A percentile compares a stretch with the other conserved stretches of the same genome.
Evolutionary conservation across 1,140 invertebrate genomes (phyloP).

Genomic region (Augochlora pura): DNA sequence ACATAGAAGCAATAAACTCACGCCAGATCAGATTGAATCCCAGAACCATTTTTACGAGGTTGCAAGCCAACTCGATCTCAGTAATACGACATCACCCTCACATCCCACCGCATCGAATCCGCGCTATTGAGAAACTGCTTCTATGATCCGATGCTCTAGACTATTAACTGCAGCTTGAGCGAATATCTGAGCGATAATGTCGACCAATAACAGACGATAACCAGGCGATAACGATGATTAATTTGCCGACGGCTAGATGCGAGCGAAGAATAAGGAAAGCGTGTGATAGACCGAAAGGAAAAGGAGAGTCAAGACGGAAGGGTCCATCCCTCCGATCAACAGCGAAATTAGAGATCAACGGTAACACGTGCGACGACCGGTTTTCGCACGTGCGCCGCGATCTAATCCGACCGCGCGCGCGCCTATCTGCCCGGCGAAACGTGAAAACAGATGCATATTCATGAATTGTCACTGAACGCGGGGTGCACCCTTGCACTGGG

Average conservation of each 20-base stretch:
- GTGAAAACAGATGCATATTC: constrained; percentile 69
- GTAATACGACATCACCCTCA: background rate
- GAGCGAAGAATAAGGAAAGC: background rate
- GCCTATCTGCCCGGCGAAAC: constrained; percentile 29
- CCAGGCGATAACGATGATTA: constrained; percentile 23
- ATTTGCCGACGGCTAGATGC: background rate
- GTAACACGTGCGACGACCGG: constrained; percentile 43
- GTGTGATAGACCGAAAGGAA: background rate
- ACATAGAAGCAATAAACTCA: background rate
- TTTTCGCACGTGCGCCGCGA: constrained; percentile 51
- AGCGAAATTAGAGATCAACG: constrained; percentile 23
- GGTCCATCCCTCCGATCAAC: constrained; percentile 7
- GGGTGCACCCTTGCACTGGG: constrained; percentile 22
- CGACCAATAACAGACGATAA: background rate
- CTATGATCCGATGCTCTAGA: background rate
- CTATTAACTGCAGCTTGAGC: background rate
- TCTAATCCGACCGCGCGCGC: constrained; percentile 33
- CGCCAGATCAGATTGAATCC: background rate
- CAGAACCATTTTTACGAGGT: background rate
- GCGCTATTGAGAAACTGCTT: background rate
- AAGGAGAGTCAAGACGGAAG: background rate
- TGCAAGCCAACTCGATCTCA: background rate
- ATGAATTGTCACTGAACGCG: constrained; percentile 58
- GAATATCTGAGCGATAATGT: constrained; percentile 14
- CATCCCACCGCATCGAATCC: background rate